Evolutionary conservation across 1,140 invertebrate genomes (phyloP).

Genomic region (Cotesia glomerata): DNA sequence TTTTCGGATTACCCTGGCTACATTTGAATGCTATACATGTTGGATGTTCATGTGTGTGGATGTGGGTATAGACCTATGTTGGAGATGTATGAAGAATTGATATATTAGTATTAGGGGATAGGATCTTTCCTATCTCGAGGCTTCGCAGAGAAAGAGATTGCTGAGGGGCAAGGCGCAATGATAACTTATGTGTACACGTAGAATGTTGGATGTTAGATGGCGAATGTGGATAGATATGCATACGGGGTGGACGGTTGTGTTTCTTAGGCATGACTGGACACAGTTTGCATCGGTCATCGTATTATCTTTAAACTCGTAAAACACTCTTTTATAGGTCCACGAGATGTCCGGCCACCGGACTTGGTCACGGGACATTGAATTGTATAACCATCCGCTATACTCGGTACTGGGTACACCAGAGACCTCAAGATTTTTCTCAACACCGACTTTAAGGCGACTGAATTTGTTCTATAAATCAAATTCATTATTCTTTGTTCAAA

Average conservation of each 20-base stretch:
- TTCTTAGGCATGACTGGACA: conserved; percentile 50
- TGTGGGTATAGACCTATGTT: too few relatives aligned
- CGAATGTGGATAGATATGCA: background rate
- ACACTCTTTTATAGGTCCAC: conserved; percentile 34
- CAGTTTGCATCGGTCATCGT: conserved; percentile 53
- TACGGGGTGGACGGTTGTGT: conserved; percentile 44
- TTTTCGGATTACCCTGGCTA: conserved; percentile 54
- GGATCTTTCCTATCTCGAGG: conserved; percentile 1
- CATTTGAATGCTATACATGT: conserved; percentile 48
- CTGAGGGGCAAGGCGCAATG: conserved; percentile 4
- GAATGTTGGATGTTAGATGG: too few relatives aligned
- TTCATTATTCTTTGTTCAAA: too few relatives aligned
- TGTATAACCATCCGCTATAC: background rate
- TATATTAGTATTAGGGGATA: conserved; percentile 49
- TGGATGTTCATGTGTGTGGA: too few relatives aligned
- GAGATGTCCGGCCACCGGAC: conserved; percentile 20
- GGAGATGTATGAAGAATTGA: conserved; percentile 41
- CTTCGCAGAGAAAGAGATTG: background rate
- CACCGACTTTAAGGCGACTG: too few relatives aligned
- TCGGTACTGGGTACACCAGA: too few relatives aligned
- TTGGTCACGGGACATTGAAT: conserved; percentile 27
- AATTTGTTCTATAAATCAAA: too few relatives aligned
- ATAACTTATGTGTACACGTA: background rate
- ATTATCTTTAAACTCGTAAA: conserved; percentile 53
- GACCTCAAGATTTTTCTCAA: too few relatives aligned